phyloP scores from a whole-genome alignment of 1,140 invertebrate species.

The Eurosta solidaginis region DNA sequence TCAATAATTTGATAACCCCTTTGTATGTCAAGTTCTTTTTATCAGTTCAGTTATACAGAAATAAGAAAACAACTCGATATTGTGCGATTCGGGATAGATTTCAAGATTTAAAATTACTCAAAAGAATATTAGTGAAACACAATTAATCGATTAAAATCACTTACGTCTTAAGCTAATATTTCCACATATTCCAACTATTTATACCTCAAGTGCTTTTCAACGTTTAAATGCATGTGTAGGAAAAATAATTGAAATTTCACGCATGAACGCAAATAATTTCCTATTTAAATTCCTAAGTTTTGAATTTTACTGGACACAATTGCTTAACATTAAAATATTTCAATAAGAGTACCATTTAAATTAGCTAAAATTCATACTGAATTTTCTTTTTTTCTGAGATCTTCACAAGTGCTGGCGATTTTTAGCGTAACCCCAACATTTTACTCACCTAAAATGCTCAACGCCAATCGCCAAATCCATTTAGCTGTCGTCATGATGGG shows the following conservation, averaged over 20 bases:
- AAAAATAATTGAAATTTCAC: not conserved
- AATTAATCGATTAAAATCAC: too few relatives aligned
- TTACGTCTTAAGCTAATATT: too few relatives aligned
- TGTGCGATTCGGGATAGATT: too few relatives aligned
- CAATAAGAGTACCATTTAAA: not conserved
- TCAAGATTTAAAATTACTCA: too few relatives aligned
- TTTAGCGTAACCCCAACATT: not conserved
- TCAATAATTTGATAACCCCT: too few relatives aligned
- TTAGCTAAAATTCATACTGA: constrained; percentile 28
- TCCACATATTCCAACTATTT: not conserved
- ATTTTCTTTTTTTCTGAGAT: not conserved
- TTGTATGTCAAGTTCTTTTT: too few relatives aligned
- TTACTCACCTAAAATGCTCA: constrained; percentile 49
- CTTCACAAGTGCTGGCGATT: not conserved
- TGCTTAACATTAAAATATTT: constrained; percentile 13
- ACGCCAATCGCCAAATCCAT: constrained; percentile 51
- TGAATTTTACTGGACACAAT: not conserved
- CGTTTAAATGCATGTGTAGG: not conserved
- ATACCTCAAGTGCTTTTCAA: not conserved
- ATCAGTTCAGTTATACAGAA: too few relatives aligned
- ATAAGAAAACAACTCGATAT: too few relatives aligned
- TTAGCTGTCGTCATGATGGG: constrained; percentile 55
- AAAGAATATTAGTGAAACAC: too few relatives aligned
- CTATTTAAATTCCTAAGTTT: not conserved
- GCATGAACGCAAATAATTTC: not conserved